Base-by-base conservation (phyloP, 2,888 invertebrate species). In the Ormyrus nitidulus region DNA sequence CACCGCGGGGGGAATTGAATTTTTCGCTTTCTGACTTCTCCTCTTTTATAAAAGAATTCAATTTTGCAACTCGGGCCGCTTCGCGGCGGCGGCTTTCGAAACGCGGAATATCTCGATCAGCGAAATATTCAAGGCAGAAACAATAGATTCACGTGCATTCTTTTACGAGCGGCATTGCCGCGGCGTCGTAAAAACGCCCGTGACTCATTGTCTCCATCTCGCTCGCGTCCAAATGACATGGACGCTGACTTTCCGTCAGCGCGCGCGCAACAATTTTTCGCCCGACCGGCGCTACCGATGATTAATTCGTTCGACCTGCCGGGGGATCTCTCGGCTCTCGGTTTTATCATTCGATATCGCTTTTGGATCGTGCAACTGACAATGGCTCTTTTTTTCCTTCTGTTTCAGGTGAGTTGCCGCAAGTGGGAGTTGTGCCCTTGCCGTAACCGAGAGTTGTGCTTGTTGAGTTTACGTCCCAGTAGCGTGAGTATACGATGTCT, bases 351-450 rank as follows among this genome's bases (percentile, higher is more conserved):
- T 19, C 19, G 19, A 19, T 19, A 19, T 19, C 19, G 19, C 19
- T 19, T 19, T 19, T 19, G 19, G 2, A 1, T 19, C 19, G 19
- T 2, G 19, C 19, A 19, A 19, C 19, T 19, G 19, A 19, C 19
- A 19, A 19, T 19, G 19, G 19, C 0, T 19, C 19, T 46, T 73
- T 73, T 65, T 48, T 56, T 56, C 56, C 48, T 13, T 73, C 19
- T 73, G 61, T 73, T 73, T 13, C 56, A 73, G 73, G 73, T 73
- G 73, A 73, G 73, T 73, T n/a, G 62, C 51, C 44, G 13, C 44
- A 56, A 44, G 51, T 34, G 1, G 19, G 19, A 1, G 19, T 0
- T 2, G 19, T 19, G 19, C 19, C 1, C 2, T 19, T 19, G 19
- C 19, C 19, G 19, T 2, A 19, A 1, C 19, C 19, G 19, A 19